phyloP scores from a whole-genome alignment of 2,888 invertebrate genomes.

The Caenorhabditis plicata region DNA sequence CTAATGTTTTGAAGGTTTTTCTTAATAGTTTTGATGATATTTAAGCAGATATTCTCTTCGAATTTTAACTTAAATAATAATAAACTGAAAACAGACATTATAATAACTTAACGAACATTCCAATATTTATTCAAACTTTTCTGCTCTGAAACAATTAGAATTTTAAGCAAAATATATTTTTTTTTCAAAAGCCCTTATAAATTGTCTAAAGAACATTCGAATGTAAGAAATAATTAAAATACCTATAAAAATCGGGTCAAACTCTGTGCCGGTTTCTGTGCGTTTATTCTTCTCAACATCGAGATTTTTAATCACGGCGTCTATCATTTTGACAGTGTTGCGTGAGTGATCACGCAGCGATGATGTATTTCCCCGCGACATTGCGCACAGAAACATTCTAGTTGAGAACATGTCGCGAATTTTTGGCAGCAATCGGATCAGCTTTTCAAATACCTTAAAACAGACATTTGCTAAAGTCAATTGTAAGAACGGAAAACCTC shows the following conservation, averaged over 20 bases:
- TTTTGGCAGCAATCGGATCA: constrained; percentile 50
- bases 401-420: constrained; percentile 64
- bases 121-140: too few species aligned
- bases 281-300: constrained; percentile 57
- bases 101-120: too few species aligned
- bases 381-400: constrained; percentile 61
- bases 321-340: constrained; percentile 58
- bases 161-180: too few species aligned
- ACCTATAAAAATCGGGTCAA: constrained; percentile 56
- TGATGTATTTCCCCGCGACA: constrained; percentile 55
- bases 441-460: constrained; percentile 52
- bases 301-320: constrained; percentile 59
- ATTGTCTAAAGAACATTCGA: too few species aligned
- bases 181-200: too few species aligned
- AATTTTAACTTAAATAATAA: too few species aligned
- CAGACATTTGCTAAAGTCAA: not conserved
- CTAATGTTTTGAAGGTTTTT: too few species aligned
- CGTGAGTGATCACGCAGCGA: constrained; percentile 60
- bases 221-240: too few species aligned
- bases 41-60: too few species aligned
- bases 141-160: too few species aligned
- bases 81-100: too few species aligned
- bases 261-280: constrained; percentile 56
- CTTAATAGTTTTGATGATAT: too few species aligned
- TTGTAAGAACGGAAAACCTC: constrained; percentile 41